These are phyloP conservation scores for Phymastichus coffea DNA, from an alignment of 1,140 invertebrate genomes.

Conservation along the genomic window DNA sequence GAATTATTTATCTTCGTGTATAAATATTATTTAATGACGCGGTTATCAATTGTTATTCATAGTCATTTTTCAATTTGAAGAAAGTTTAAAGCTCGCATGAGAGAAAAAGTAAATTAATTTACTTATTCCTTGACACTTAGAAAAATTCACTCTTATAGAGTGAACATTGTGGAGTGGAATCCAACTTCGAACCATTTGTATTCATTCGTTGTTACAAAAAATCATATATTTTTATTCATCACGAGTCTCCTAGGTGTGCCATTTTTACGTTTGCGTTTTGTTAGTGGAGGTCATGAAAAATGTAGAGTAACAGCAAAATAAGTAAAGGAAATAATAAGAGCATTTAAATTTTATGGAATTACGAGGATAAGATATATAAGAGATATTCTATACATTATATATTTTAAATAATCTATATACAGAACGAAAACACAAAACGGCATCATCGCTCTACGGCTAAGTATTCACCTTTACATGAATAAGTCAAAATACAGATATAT, in stretches of 20 bases:
- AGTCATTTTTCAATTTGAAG: no score
- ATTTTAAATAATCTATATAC: conserved; percentile 27
- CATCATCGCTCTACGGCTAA: conserved; percentile 4
- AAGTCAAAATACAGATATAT: conserved; percentile 11
- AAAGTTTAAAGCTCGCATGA: no score
- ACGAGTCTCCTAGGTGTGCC: conserved; percentile 24
- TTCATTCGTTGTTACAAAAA: no score
- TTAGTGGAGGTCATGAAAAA: not conserved
- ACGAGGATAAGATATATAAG: conserved; percentile 18
- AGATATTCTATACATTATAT: conserved; percentile 23
- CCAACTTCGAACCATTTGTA: no score
- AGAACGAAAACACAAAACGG: not conserved
- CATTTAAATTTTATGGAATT: conserved; percentile 13
- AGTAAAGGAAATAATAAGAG: not conserved
- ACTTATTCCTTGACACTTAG: no score
- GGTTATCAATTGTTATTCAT: no score
- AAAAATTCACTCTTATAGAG: no score
- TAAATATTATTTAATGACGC: conserved; percentile 3
- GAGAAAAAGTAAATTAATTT: no score
- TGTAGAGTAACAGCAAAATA: not conserved
- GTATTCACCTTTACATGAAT: conserved; percentile 9
- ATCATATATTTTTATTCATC: no score
- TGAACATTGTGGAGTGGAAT: no score
- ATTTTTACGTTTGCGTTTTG: conserved; percentile 15
- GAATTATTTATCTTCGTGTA: not conserved